phyloP scores from a whole-genome alignment of 2,113 vertebrate genomes.

The Todiramphus chloris region DNA sequence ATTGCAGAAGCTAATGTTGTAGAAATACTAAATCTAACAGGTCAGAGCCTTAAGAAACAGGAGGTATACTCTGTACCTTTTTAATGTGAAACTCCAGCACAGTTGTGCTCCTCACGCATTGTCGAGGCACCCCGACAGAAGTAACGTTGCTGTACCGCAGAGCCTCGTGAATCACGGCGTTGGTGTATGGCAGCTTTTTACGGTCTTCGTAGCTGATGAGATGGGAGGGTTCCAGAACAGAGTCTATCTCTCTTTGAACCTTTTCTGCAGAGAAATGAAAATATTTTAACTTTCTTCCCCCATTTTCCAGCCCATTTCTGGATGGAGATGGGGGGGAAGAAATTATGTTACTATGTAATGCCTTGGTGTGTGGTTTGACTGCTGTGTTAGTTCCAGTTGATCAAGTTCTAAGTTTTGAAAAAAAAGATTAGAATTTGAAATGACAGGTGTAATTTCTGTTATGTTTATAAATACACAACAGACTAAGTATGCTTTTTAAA shows the following conservation, averaged over 20 bases:
- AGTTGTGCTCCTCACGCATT: constrained; percentile 29
- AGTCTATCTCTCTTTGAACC: constrained; percentile 61
- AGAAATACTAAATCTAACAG: background rate
- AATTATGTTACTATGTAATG: background rate
- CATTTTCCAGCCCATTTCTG: background rate
- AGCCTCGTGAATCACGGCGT: constrained; percentile 52
- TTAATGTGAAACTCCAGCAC: constrained; percentile 29
- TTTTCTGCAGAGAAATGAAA: constrained; percentile 25
- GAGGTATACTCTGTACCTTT: constrained; percentile 42
- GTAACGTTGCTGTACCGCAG: constrained; percentile 47
- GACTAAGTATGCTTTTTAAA: background rate
- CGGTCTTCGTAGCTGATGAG: constrained; percentile 53
- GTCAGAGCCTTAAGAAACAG: background rate
- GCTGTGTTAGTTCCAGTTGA: background rate
- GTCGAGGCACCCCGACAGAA: constrained; percentile 26
- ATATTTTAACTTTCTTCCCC: background rate
- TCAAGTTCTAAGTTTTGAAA: background rate
- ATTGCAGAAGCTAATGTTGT: background rate
- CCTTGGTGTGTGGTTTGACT: accelerated
- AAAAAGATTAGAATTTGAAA: background rate
- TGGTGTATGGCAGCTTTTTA: constrained; percentile 59
- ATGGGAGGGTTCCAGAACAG: constrained; percentile 13
- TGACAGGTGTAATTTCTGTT: background rate
- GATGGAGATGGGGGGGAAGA: background rate
- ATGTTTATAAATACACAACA: background rate